Conservation (phyloP, 1,140 invertebrate genomes). For the Scaptomyza pallida region DNA sequence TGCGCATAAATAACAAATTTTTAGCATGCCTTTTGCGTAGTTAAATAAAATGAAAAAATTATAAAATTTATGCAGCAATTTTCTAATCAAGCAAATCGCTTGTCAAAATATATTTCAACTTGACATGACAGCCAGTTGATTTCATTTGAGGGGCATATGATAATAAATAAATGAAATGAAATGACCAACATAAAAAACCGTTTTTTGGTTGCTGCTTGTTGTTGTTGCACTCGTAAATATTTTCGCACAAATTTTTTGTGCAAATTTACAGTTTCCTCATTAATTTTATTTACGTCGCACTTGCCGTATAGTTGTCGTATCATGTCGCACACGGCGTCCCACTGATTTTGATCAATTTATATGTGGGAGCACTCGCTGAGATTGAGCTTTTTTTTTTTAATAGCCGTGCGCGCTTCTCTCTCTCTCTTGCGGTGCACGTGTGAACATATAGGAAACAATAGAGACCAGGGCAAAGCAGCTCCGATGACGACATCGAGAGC, state of each 20-base stretch:
- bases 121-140: slow-evolving; percentile 9
- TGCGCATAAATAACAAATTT: slow-evolving; percentile 21
- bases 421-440: slow-evolving; percentile 36
- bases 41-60: slow-evolving; percentile 7
- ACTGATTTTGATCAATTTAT: slow-evolving; percentile 64
- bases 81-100: slow-evolving; percentile 34
- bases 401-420: slow-evolving; percentile 12
- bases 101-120: slow-evolving; percentile 22
- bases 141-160: slow-evolving; percentile 10
- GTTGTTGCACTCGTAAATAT: slow-evolving; percentile 34
- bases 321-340: slow-evolving; percentile 44
- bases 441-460: slow-evolving; percentile 51
- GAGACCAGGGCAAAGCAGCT: slow-evolving; percentile 1
- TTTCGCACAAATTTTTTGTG: slow-evolving; percentile 63
- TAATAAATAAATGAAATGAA: slow-evolving; percentile 11
- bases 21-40: neutral
- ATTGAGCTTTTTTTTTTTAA: slow-evolving; percentile 32
- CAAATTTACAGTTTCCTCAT: slow-evolving; percentile 77
- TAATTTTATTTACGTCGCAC: slow-evolving; percentile 52
- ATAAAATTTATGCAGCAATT: slow-evolving; percentile 30
- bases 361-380: slow-evolving; percentile 38
- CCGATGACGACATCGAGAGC: slow-evolving; percentile 36
- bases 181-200: slow-evolving; percentile 8
- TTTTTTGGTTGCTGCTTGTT: slow-evolving; percentile 1
- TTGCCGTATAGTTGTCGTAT: slow-evolving; percentile 22